phyloP scores from a whole-genome alignment of 2,797 vertebrate genomes.

The Alca torda region DNA sequence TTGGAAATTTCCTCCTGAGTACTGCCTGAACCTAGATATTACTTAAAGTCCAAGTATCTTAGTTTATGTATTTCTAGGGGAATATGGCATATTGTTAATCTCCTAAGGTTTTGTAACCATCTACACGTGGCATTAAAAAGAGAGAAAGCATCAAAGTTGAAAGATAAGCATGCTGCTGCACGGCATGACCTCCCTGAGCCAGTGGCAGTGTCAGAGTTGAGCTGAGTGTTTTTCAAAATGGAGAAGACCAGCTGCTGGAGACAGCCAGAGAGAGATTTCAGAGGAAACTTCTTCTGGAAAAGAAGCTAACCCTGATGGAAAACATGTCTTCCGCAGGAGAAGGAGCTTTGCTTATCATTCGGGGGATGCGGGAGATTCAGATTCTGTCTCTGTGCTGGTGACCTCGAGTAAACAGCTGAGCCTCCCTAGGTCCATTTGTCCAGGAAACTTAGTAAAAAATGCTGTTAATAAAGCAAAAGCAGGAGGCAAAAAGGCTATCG shows the following conservation, averaged over 20 bases:
- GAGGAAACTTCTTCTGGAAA: not conserved
- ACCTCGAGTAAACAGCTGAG: not conserved
- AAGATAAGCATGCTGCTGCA: not conserved
- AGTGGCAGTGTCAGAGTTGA: not conserved
- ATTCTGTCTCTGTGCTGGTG: not conserved
- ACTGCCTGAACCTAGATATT: not conserved
- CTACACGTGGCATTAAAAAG: not conserved
- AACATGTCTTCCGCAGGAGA: not conserved
- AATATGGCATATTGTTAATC: not conserved
- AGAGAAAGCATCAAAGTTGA: not conserved
- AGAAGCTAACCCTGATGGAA: not conserved
- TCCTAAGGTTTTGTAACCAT: not conserved
- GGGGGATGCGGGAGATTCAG: not conserved
- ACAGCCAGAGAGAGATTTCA: not conserved
- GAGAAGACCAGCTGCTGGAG: not conserved
- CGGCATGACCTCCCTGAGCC: not conserved
- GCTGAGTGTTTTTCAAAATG: not conserved
- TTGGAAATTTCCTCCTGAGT: not conserved
- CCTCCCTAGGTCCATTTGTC: not conserved
- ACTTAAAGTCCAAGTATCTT: not conserved
- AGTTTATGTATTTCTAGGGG: not conserved
- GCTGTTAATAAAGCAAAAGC: not conserved
- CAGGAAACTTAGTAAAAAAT: not conserved
- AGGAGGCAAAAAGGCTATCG: not conserved
- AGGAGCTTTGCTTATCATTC: not conserved